These are phyloP conservation scores for Monopis laevigella DNA, from an alignment of 2,888 invertebrate species.

Conservation along the genomic window DNA sequence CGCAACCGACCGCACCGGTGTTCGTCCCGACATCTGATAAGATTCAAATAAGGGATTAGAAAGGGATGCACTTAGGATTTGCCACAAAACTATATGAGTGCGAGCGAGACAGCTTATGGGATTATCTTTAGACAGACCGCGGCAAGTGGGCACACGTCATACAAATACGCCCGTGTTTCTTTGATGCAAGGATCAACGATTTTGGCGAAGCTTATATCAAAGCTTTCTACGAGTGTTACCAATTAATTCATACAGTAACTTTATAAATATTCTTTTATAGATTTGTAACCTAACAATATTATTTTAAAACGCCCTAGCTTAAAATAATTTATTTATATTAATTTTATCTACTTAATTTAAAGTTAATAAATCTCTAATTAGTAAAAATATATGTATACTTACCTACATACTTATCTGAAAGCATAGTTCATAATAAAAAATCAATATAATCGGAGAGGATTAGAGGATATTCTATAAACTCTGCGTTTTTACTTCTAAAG, in stretches of 20 bases:
- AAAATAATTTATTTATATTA: too few relatives aligned
- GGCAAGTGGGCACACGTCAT: conserved; percentile 34
- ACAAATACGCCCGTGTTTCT: conserved; percentile 1
- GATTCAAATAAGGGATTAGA: conserved; percentile 70
- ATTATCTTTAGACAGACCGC: conserved; percentile 59
- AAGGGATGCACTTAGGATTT: conserved; percentile 53
- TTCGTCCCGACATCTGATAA: conserved; percentile 64
- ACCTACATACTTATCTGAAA: too few relatives aligned
- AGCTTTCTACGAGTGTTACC: too few relatives aligned
- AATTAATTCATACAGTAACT: too few relatives aligned
- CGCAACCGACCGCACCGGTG: conserved; percentile 2
- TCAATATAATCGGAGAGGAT: conserved; percentile 2
- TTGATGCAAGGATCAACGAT: conserved; percentile 7
- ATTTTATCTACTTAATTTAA: too few relatives aligned
- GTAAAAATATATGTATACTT: too few relatives aligned
- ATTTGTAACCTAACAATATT: too few relatives aligned
- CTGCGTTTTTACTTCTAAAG: conserved; percentile 4
- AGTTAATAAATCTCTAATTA: too few relatives aligned
- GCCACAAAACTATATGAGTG: conserved; percentile 37
- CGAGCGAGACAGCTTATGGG: conserved; percentile 43
- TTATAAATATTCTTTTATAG: too few relatives aligned
- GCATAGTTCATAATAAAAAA: too few relatives aligned
- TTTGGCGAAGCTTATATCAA: too few relatives aligned
- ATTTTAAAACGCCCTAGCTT: too few relatives aligned
- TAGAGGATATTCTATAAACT: neutral